Evolutionary conservation across 2,888 invertebrate genomes (phyloP).

Genomic region (Acronicta alni): DNA sequence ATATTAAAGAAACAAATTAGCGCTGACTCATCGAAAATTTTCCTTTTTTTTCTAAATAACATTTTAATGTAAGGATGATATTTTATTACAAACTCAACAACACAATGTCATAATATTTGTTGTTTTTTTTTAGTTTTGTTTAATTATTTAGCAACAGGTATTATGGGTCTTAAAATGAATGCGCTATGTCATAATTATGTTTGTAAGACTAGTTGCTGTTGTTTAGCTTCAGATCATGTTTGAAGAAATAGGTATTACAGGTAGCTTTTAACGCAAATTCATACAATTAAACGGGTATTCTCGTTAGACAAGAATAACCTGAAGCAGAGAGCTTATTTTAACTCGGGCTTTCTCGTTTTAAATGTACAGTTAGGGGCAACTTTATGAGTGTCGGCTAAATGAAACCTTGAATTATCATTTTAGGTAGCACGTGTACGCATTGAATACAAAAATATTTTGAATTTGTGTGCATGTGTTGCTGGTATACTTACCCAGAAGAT

Average conservation of each 20-base stretch:
- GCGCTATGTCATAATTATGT: too few species aligned
- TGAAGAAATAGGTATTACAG: slow-evolving; percentile 23
- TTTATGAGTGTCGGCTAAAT: slow-evolving; percentile 12
- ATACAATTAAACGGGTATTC: slow-evolving; percentile 35
- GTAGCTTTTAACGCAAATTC: slow-evolving; percentile 29
- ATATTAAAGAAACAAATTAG: neutral
- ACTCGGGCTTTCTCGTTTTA: slow-evolving; percentile 25
- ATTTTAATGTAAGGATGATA: neutral
- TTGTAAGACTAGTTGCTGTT: neutral
- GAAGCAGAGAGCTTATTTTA: slow-evolving; percentile 26
- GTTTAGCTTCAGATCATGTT: slow-evolving; percentile 17
- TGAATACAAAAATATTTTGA: too few species aligned
- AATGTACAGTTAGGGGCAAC: slow-evolving; percentile 25
- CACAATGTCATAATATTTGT: neutral
- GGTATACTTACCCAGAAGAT: too few species aligned
- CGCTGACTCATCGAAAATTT: neutral
- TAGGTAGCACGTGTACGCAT: neutral
- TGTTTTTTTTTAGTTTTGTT: too few species aligned
- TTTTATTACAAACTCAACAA: neutral
- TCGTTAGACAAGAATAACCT: slow-evolving; percentile 38
- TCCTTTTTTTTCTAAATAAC: neutral
- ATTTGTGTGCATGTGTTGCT: too few species aligned
- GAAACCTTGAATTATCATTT: slow-evolving; percentile 2
- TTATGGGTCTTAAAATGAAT: too few species aligned
- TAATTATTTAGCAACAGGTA: too few species aligned